Conservation (phyloP, 2,888 invertebrate species). For the Apodemia duryi region DNA sequence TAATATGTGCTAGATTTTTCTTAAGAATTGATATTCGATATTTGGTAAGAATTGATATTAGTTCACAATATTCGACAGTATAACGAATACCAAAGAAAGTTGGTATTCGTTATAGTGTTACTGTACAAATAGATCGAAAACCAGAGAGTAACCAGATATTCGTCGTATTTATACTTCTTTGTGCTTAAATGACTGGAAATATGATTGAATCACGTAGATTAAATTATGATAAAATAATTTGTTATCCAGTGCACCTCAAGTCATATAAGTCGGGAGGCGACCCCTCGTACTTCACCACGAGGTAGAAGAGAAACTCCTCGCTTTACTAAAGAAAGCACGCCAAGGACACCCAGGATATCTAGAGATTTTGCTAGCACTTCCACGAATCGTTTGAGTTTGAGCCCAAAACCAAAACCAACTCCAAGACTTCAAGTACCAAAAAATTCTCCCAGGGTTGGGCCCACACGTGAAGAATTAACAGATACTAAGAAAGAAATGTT, state of each 20-base stretch:
- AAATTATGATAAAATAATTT: no score
- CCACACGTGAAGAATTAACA: not conserved
- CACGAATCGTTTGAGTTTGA: not conserved
- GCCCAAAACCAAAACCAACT: not conserved
- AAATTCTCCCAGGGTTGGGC: not conserved
- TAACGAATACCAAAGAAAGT: no score
- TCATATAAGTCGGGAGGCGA: slow-evolving; percentile 42
- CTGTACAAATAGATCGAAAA: no score
- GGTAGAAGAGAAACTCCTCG: slow-evolving; percentile 18
- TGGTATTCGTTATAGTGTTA: no score
- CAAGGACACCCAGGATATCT: slow-evolving; percentile 15
- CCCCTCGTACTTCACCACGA: slow-evolving; percentile 26
- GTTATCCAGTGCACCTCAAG: slow-evolving; percentile 38
- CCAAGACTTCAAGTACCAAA: not conserved
- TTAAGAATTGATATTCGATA: no score
- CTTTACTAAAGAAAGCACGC: slow-evolving; percentile 23
- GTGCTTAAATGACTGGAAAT: no score
- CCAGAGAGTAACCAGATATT: no score
- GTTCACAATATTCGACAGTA: no score
- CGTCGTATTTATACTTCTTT: no score
- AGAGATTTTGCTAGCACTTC: not conserved
- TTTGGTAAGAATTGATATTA: no score
- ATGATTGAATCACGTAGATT: no score
- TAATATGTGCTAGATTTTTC: no score
- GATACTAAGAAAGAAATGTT: not conserved